Evolutionary conservation across 2,113 vertebrate species (phyloP).

Genomic region (Canis aureus): DNA sequence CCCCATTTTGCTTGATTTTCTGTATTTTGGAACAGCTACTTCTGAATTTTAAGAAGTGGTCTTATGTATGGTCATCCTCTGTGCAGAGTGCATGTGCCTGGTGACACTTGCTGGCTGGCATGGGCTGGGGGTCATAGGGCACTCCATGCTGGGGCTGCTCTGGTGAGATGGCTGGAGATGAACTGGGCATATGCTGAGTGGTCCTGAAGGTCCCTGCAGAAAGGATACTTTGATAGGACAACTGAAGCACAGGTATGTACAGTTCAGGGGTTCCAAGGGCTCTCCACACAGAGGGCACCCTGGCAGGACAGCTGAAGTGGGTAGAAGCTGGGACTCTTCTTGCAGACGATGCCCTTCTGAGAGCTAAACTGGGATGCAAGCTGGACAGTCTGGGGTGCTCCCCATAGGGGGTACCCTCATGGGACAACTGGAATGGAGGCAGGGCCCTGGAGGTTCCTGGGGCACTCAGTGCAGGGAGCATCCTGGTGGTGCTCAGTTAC

Average conservation of each 20-base stretch:
- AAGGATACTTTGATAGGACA: no score
- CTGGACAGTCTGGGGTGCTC: neutral
- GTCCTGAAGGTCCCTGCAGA: neutral
- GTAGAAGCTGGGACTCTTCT: neutral
- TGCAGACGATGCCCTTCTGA: neutral
- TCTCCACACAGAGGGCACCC: neutral
- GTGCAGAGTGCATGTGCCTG: neutral
- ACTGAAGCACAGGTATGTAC: no score
- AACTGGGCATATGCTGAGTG: neutral
- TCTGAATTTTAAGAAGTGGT: neutral
- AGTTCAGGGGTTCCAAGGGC: no score
- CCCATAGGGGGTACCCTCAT: neutral
- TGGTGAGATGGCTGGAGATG: no score
- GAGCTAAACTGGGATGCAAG: neutral
- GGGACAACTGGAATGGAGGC: neutral
- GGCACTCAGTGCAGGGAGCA: neutral
- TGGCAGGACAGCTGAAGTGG: neutral
- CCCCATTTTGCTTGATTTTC: neutral
- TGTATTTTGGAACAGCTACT: neutral
- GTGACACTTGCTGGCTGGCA: neutral
- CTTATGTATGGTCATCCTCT: neutral
- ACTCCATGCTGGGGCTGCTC: neutral
- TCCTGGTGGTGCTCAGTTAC: neutral
- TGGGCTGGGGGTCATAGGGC: neutral
- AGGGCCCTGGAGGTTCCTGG: neutral